phyloP scores from a whole-genome alignment of 2,888 invertebrate genomes.

The Amphimallon solstitiale region DNA sequence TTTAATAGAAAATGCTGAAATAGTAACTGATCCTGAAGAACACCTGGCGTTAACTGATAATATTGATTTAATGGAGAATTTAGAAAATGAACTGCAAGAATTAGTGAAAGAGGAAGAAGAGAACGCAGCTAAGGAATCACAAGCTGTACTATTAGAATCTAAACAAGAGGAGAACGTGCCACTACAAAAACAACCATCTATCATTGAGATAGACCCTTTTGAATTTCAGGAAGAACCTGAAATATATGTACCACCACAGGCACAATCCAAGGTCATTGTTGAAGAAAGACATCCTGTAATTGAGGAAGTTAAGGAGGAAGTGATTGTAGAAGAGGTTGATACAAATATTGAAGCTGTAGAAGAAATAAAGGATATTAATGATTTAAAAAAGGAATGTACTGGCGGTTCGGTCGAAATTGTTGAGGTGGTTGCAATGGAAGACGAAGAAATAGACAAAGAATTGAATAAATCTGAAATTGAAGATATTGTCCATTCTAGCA shows the following conservation, averaged over 20 bases:
- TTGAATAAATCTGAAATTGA: conserved; percentile 58
- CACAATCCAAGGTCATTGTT: conserved; percentile 4
- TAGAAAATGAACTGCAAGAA: conserved; percentile 58
- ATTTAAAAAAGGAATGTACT: conserved; percentile 46
- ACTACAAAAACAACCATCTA: conserved; percentile 34
- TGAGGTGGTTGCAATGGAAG: conserved; percentile 63
- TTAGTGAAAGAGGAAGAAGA: conserved; percentile 56
- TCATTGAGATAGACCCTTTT: conserved; percentile 57
- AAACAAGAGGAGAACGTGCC: conserved; percentile 30
- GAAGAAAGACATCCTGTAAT: conserved; percentile 30
- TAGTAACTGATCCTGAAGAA: conserved; percentile 61
- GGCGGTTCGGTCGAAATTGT: conserved; percentile 60
- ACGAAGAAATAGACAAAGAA: conserved; percentile 57
- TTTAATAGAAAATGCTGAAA: conserved; percentile 66
- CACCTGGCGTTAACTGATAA: conserved; percentile 60
- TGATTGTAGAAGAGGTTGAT: conserved; percentile 41
- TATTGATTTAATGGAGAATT: conserved; percentile 60
- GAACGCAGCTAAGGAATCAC: conserved; percentile 48
- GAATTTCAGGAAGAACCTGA: conserved; percentile 62
- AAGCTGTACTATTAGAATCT: conserved; percentile 34
- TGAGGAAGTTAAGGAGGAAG: conserved; percentile 43
- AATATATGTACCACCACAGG: conserved; percentile 51
- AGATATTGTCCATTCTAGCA: conserved; percentile 56
- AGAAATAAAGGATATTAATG: conserved; percentile 42
- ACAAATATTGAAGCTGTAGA: conserved; percentile 19